Conservation (phyloP, 2,888 invertebrate species). For the Criorhina ranunculi region DNA sequence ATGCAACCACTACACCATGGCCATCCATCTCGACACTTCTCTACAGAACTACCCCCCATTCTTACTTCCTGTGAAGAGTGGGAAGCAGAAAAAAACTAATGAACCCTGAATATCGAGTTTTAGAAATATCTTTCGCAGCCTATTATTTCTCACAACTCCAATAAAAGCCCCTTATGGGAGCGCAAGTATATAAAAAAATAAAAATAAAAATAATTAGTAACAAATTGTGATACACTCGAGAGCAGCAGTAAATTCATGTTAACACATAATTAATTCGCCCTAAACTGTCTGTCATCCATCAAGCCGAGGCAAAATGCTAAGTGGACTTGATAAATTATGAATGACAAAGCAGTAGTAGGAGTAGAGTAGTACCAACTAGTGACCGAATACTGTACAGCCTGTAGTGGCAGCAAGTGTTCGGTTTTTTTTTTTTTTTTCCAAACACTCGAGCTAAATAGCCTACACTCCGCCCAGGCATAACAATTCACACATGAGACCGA, state of each 20-base stretch:
- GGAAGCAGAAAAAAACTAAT: no score
- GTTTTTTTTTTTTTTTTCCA: conserved; percentile 19
- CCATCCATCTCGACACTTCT: no score
- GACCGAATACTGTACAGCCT: neutral
- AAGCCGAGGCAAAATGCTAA: conserved; percentile 58
- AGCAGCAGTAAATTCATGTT: conserved; percentile 65
- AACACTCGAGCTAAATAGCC: conserved; percentile 47
- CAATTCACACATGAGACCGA: conserved; percentile 55
- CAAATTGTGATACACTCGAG: conserved; percentile 52
- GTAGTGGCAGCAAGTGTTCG: conserved; percentile 1
- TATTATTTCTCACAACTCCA: no score
- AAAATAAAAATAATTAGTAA: conserved; percentile 47
- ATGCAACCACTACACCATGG: no score
- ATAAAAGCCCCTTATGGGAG: no score
- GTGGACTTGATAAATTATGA: conserved; percentile 71
- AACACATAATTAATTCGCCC: conserved; percentile 72
- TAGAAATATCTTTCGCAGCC: no score
- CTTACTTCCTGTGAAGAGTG: no score
- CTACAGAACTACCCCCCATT: no score
- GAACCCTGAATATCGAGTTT: no score
- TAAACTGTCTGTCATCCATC: conserved; percentile 62
- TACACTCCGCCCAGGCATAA: conserved; percentile 35
- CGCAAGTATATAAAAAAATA: neutral
- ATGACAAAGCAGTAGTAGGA: conserved; percentile 49
- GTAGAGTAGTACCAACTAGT: conserved; percentile 17